These are phyloP conservation scores for Lamellibrachia columna DNA, from an alignment of 2,888 invertebrate species.

Conservation along the genomic window DNA sequence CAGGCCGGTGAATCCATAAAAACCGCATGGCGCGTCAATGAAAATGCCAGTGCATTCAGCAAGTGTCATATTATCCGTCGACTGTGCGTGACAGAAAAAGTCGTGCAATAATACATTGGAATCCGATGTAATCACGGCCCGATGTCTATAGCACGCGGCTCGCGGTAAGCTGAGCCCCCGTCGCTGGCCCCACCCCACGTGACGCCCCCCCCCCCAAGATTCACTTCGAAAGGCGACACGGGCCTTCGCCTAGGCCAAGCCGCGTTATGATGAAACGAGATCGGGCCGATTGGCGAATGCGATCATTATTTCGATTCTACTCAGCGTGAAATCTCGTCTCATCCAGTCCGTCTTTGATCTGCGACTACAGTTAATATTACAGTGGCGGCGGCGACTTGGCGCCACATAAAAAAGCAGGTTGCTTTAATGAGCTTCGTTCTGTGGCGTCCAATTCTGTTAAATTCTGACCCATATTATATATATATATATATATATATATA, in stretches of 20 bases:
- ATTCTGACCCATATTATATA: neutral
- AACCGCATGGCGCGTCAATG: neutral
- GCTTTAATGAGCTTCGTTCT: constrained; percentile 11
- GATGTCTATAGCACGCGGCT: neutral
- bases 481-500: neutral
- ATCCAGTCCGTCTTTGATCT: neutral
- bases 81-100: neutral
- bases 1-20: neutral
- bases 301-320: constrained; percentile 6
- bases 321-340: constrained; percentile 16
- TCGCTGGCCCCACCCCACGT: neutral
- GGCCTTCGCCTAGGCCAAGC: neutral
- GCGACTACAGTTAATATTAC: constrained; percentile 4
- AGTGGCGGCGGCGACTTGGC: neutral
- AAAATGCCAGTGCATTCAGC: neutral
- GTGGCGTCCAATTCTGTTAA: neutral
- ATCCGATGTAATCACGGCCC: neutral
- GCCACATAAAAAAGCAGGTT: constrained; percentile 5
- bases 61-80: neutral
- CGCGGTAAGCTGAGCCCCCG: neutral
- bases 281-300: neutral
- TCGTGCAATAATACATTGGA: neutral
- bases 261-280: constrained; percentile 7
- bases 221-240: neutral
- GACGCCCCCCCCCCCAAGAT: neutral